phyloP scores from a whole-genome alignment of 1,140 invertebrate genomes.

The Atta cephalotes region DNA sequence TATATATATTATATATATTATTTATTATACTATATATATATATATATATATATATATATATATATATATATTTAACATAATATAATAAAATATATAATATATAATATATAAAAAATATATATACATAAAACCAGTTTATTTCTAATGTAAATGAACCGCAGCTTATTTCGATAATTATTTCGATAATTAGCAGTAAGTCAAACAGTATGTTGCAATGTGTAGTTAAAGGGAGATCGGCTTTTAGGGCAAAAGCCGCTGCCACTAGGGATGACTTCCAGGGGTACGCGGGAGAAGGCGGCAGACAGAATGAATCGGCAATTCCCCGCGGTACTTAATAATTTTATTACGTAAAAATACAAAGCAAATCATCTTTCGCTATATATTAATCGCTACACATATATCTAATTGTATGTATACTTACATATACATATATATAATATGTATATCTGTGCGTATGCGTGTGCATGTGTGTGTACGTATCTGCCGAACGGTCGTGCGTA shows the following conservation, averaged over 20 bases:
- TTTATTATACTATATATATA: too few species aligned
- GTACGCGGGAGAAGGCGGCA: constrained; percentile 87
- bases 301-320: constrained; percentile 92
- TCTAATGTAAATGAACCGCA: not conserved
- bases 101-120: too few species aligned
- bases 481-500: constrained; percentile 77
- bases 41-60: too few species aligned
- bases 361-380: constrained; percentile 73
- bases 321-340: constrained; percentile 90
- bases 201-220: constrained; percentile 55
- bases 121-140: not conserved
- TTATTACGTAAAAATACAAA: constrained; percentile 66
- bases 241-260: constrained; percentile 83
- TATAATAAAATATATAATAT: too few species aligned
- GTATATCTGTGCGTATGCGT: constrained; percentile 78
- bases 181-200: constrained; percentile 62
- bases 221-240: constrained; percentile 77
- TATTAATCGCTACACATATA: constrained; percentile 70
- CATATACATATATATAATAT: constrained; percentile 70
- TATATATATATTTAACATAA: too few species aligned
- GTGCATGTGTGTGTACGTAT: constrained; percentile 81
- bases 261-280: constrained; percentile 78
- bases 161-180: not conserved
- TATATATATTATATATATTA: too few species aligned
- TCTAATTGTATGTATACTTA: constrained; percentile 64